Evolutionary conservation across 2,888 invertebrate genomes (phyloP), one percentile per base, ranked within the genome.

Genomic region (Melanargia galathea): DNA sequence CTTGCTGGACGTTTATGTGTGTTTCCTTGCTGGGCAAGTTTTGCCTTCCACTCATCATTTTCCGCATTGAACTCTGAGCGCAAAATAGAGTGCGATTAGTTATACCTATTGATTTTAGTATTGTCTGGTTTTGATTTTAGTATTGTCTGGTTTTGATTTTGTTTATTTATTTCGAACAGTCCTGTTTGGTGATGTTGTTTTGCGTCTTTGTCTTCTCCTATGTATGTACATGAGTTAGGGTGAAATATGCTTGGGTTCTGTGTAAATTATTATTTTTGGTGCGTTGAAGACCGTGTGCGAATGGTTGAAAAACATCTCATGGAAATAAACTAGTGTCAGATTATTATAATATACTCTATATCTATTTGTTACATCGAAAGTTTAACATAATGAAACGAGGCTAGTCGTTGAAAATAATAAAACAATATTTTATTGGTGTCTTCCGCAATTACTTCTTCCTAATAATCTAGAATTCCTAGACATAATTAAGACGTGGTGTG

Each of bases 391-490:
- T 22, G 3, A 40, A 40, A 30, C 45, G 30, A 56, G 26, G 30
- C 45, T 56, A 45, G 30, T 57, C 13, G 18, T 13, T 43, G 11
- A 45, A 26, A 46, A 30, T 30, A 46, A 45, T 57, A 57, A 57
- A 57, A 30, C 30, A 24, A 16, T 26, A 22, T n/a, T 38, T 55
- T 40, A 24, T 55, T 45, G 30, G 1, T 26, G 45, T 24, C 56
- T 57, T 57, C 56, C 56, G 43, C 56, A 45, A 57, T 57, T 45
- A 45, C 20, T 43, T 45, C 16, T 56, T 57, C 45, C 30, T 57
- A 11, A 57, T 33, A 57, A 18, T n/a, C 18, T 40, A 40, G 13
- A 55, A 18, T 55, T 43, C 40, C 55, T 43, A 24, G 16, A 55
- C 43, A 40, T 26, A 43, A 55, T 26, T 18, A 55, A 40, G 55